Conservation (phyloP, 2,888 invertebrate species). For the Platypus cylindrus region DNA sequence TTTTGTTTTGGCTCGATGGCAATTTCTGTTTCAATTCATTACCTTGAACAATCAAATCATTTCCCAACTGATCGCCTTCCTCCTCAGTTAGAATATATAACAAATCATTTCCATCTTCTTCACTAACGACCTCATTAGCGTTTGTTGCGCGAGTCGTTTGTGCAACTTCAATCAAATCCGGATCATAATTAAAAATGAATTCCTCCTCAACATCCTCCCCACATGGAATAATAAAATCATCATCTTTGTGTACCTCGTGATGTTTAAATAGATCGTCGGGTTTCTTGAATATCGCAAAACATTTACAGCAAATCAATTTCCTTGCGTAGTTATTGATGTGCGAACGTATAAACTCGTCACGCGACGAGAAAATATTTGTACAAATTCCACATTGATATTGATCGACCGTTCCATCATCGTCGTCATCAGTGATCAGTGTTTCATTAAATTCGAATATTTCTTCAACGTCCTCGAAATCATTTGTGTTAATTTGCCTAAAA, state of each 20-base stretch:
- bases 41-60: constrained; percentile 31
- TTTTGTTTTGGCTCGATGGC: constrained; percentile 11
- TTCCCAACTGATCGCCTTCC: constrained; percentile 23
- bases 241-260: constrained; percentile 26
- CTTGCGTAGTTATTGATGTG: constrained; percentile 27
- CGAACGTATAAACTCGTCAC: constrained; percentile 27
- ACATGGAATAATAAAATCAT: constrained; percentile 9
- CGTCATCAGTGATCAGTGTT: constrained; percentile 2
- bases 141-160: no score
- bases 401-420: constrained; percentile 9
- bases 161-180: constrained; percentile 23
- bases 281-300: constrained; percentile 24
- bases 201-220: constrained; percentile 18
- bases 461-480: constrained; percentile 17
- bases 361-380: constrained; percentile 25
- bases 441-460: constrained; percentile 7
- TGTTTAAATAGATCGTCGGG: constrained; percentile 29
- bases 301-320: constrained; percentile 29
- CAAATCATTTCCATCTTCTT: constrained; percentile 23
- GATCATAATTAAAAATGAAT: constrained; percentile 21
- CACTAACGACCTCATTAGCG: neutral
- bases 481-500: constrained; percentile 1
- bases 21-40: constrained; percentile 16
- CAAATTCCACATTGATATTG: constrained; percentile 32
- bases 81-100: constrained; percentile 31